Percentiles rank a stretch among this genome's conserved stretches.
phyloP scores from a whole-genome alignment of 2,113 vertebrate species.

The Notothenia coriiceps region DNA sequence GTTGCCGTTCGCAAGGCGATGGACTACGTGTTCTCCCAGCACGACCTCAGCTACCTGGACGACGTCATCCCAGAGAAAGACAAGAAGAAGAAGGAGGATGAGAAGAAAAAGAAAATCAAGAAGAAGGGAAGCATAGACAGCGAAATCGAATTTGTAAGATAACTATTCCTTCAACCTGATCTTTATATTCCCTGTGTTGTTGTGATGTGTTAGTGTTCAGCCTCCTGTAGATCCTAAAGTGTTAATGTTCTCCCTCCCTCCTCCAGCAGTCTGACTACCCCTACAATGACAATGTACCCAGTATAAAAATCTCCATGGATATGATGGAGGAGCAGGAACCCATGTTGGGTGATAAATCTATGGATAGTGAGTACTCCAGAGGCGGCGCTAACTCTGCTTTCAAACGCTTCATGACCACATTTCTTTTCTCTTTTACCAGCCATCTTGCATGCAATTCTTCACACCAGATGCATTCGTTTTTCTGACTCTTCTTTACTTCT shows the following conservation, averaged over 20 bases:
- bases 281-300: constrained; percentile 94
- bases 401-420: not conserved
- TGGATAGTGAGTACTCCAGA: constrained; percentile 93
- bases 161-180: too few relatives aligned
- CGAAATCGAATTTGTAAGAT: constrained; percentile 94
- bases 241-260: constrained; percentile 73
- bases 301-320: constrained; percentile 99
- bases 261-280: constrained; percentile 96
- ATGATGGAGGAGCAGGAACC: constrained; percentile 96
- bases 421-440: not conserved
- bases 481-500: not conserved
- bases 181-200: not conserved
- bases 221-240: constrained; percentile 49
- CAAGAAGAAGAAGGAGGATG: constrained; percentile 99
- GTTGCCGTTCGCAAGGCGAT: constrained; percentile 97
- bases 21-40: constrained; percentile 98
- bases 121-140: constrained; percentile 97
- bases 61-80: constrained; percentile 99
- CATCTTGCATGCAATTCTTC: not conserved
- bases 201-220: constrained; percentile 24
- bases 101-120: constrained; percentile 97
- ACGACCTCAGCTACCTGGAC: constrained; percentile 96
- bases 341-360: constrained; percentile 93
- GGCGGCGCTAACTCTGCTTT: constrained; percentile 22
- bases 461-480: not conserved